phyloP scores from a whole-genome alignment of 2,797 vertebrate genomes.

The Poeciliopsis infans region DNA sequence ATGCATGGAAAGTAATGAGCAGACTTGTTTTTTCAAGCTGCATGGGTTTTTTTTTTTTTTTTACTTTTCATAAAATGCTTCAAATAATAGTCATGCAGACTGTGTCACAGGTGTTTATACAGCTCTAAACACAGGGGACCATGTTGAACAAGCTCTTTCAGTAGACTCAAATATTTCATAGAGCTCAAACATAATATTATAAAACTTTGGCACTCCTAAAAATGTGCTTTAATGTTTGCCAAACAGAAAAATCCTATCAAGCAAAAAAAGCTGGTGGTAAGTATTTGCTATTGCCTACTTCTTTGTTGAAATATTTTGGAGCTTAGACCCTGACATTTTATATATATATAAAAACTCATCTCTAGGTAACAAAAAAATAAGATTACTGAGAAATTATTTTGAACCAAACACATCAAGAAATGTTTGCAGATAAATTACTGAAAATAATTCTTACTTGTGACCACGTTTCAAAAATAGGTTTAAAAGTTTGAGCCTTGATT shows the following conservation, averaged over 20 bases:
- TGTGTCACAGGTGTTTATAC: conserved; percentile 5
- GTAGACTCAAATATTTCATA: conserved; percentile 6
- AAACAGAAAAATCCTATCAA: neutral
- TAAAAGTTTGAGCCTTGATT: neutral
- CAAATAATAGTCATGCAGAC: conserved; percentile 3
- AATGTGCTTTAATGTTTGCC: neutral
- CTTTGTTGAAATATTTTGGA: neutral
- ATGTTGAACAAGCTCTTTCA: neutral
- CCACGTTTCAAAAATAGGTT: neutral
- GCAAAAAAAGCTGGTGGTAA: neutral
- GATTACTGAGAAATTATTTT: neutral
- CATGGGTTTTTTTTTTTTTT: neutral
- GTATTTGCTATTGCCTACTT: neutral
- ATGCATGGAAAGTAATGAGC: neutral
- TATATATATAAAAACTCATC: neutral
- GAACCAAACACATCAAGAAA: neutral
- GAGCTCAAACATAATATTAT: neutral
- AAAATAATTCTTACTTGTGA: neutral
- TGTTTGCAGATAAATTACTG: neutral
- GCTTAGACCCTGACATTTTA: neutral
- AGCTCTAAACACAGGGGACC: neutral
- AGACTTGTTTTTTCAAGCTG: neutral
- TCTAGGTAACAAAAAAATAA: neutral
- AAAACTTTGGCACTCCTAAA: neutral
- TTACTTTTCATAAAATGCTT: neutral